Conservation (phyloP, 2,113 vertebrate species). For the Aegotheles bennettii region DNA sequence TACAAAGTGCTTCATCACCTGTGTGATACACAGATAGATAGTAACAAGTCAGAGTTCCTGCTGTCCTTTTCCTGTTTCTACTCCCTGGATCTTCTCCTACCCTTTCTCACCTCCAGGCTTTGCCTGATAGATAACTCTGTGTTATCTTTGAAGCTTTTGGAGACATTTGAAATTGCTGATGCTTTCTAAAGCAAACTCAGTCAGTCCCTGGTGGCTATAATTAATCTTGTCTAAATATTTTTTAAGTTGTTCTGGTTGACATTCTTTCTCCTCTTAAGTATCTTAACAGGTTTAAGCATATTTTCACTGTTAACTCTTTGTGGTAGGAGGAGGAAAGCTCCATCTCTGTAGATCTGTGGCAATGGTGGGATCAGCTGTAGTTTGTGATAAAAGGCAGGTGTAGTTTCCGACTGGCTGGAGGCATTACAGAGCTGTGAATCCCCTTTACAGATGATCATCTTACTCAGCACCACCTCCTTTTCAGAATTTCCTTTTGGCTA, state of each 20-base stretch:
- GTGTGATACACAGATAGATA: not conserved
- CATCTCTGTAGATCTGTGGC: not conserved
- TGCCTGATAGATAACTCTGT: not conserved
- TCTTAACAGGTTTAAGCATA: not conserved
- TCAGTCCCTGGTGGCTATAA: not conserved
- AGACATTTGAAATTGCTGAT: not conserved
- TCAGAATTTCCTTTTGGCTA: not conserved
- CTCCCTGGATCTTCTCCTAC: not conserved
- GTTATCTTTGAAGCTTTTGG: not conserved
- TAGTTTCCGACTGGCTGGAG: not conserved
- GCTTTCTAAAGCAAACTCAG: not conserved
- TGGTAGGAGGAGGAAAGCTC: not conserved
- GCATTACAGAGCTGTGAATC: not conserved
- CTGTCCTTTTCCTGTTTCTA: not conserved
- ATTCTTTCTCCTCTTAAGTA: not conserved
- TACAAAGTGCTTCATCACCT: not conserved
- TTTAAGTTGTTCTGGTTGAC: not conserved
- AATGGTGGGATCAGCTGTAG: not conserved
- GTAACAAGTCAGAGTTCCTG: not conserved
- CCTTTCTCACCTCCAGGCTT: not conserved
- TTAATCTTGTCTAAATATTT: not conserved
- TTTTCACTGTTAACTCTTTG: not conserved
- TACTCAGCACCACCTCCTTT: not conserved
- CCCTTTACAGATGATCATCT: not conserved
- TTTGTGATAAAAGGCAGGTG: not conserved